Conservation (phyloP, 2,888 invertebrate species). For the Tenthredo amoena region DNA sequence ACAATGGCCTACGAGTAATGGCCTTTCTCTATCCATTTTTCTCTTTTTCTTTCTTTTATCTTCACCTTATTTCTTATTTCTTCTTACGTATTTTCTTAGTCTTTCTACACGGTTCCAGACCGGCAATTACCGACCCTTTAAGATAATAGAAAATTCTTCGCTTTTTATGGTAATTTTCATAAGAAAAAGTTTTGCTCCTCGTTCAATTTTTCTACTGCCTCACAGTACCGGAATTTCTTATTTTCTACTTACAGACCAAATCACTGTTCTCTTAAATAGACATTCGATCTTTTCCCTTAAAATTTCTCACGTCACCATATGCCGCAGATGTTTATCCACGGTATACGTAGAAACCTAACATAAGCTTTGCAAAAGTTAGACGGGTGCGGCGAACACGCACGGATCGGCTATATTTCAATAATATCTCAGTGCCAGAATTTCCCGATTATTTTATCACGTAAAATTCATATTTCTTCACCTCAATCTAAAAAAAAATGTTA, state of each 20-base stretch:
- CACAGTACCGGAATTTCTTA: background rate
- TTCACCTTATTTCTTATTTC: background rate
- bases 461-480: background rate
- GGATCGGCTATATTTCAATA: background rate
- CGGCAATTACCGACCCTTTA: slow-evolving; percentile 7
- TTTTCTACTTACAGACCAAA: background rate
- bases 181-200: background rate
- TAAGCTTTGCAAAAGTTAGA: background rate
- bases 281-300: background rate
- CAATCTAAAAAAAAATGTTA: background rate
- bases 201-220: background rate
- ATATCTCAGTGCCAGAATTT: background rate
- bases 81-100: background rate
- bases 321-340: background rate
- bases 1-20: slow-evolving; percentile 23
- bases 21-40: slow-evolving; percentile 18
- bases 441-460: background rate
- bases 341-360: background rate
- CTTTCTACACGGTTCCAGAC: background rate
- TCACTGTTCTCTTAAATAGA: background rate
- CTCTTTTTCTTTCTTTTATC: background rate
- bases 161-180: background rate
- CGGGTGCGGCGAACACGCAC: background rate
- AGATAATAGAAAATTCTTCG: background rate
- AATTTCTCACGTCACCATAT: background rate